Base-by-base conservation (phyloP, 2,113 vertebrate species). In the Heptranchias perlo region DNA sequence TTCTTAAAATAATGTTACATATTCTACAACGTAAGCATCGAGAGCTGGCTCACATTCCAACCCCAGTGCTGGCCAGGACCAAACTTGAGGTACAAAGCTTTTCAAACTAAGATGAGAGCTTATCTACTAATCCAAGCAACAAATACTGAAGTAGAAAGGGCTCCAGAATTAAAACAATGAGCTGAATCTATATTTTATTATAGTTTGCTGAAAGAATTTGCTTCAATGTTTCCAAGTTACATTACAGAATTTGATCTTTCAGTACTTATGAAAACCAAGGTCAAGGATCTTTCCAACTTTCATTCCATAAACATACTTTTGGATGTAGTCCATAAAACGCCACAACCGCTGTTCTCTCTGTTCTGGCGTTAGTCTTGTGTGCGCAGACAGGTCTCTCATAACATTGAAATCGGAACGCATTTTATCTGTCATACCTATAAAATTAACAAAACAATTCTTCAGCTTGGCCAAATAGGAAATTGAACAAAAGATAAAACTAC, bases 381-480 rank as follows among this genome's bases (percentile, higher is more conserved):
- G 98, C 1, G n/a, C 1, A 0, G 97, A 97, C 96, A 99, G 96
- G 96, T 99, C 99, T 49, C 98, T 99, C 99, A 99, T 99, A 96
- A 99, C 98, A 0, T 58, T 98, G 96, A 98, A 99, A 96, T 99
- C 99, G 0, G 47, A 97, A 2, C 99, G 98, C 98, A 99, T 99
- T 97, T 98, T 99, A 82, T 99, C 98, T 0, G 99, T 99, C 95
- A 99, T 96, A 3, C 99, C 99, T 99, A 97, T 61, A 2, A 96
- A 73, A 47, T 47, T 86, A n/a, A n/a, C 18, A 62, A 89, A 89
- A 52, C 31, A 10, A 58, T 31, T 54, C 28, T 89, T 54, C 86
- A 89, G 28, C 11, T 89, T 89, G 49, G 49, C 25, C 52, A 89
- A 35, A 69, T 69, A 69, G 8, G 28, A 73, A 6, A 73, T 31